Conservation (phyloP, 2,888 invertebrate species). For the Eulithis prunata region DNA sequence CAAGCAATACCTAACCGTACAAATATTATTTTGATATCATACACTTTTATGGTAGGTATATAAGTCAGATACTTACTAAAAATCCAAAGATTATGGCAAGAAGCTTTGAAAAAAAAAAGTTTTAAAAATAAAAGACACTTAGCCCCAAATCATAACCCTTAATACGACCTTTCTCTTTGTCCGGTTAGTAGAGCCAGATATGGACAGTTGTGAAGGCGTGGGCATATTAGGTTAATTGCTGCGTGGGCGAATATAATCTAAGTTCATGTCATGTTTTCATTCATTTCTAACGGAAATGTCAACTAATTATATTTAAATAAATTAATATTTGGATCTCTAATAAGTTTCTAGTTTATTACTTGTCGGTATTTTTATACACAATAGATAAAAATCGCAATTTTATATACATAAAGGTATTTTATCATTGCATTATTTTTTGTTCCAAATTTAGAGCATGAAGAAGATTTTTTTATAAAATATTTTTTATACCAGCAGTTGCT, state of each 20-base stretch:
- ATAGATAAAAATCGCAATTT: too few species aligned
- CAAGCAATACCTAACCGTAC: too few species aligned
- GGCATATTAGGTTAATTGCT: constrained; percentile 43
- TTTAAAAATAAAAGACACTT: not conserved
- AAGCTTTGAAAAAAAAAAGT: too few species aligned
- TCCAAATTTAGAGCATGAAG: too few species aligned
- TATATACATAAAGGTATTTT: too few species aligned
- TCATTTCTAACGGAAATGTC: constrained; percentile 42
- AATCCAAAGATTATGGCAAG: too few species aligned
- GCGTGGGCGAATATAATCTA: constrained; percentile 41
- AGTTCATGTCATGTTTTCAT: constrained; percentile 28
- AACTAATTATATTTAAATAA: constrained; percentile 40
- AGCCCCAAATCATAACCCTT: constrained; percentile 11
- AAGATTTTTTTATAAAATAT: too few species aligned
- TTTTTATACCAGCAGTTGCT: too few species aligned
- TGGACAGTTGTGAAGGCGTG: constrained; percentile 40
- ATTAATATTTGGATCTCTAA: constrained; percentile 30
- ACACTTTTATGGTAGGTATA: too few species aligned
- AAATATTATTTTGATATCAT: too few species aligned
- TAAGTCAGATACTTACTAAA: too few species aligned
- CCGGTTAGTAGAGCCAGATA: constrained; percentile 40
- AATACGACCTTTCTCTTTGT: constrained; percentile 25
- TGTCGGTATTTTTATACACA: not conserved
- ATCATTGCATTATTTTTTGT: too few species aligned
- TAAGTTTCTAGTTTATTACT: constrained; percentile 17